Evolutionary conservation across 1,140 invertebrate species (phyloP), one percentile per base, ranked within the genome.

Genomic region (Sitobion miscanthi): DNA sequence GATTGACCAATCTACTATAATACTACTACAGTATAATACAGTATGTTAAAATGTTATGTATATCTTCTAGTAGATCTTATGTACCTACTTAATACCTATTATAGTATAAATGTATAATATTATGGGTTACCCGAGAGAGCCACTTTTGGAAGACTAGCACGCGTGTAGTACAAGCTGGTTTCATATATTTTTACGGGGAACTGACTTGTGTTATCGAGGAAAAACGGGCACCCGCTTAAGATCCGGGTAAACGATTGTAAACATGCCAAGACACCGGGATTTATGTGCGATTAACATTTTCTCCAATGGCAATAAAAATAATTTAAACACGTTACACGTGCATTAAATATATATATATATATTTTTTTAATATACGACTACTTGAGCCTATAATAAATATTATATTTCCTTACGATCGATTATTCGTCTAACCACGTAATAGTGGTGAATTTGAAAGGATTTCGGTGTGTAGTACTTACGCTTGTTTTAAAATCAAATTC

Each of bases 191-290:
- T 52, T 35, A 49, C 6, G 17, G 7, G 47, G 47, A 87, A 87
- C n/a, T 87, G 4, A 30, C 4, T 45, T 23, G 85, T 69, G 30
- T 69, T 69, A 30, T 3, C 14, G 47, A 8, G 47, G 86, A 49
- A 87, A 87, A 87, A 87, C 47, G 47, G 30, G 11, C 30, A 87
- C 45, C 86, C 47, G 86, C n/a, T 5, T 17, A 30, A 87, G 86
- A 87, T 87, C 45, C 47, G 86, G 86, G 47, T 87, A 87, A 87
- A 87, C 30, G 86, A 49, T 52, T 52, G 47, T 87, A 87, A 87
- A 35, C 86, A 87, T 87, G 47, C 20, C 86, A 87, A 87, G 47
- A 49, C n/a, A 21, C 7, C 47, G 17, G 30, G 86, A 87, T 87
- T 87, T 87, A 87, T 87, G 86, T 87, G 30, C 86, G 20, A 52